A percentile compares a stretch with the other conserved stretches of the same genome.
Conservation (phyloP, 2,888 invertebrate genomes). For the Plagodis dolabraria region DNA sequence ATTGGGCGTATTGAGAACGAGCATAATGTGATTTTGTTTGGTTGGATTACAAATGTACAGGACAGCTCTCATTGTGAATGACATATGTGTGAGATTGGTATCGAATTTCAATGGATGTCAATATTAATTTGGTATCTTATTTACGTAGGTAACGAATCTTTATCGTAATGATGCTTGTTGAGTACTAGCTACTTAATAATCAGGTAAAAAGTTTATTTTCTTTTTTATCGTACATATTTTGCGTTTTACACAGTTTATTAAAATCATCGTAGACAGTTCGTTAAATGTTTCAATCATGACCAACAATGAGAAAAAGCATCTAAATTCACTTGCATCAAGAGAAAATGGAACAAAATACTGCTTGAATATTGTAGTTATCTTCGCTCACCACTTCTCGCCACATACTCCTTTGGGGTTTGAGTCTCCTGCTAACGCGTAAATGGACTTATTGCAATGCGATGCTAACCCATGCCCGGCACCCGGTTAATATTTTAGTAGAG, state of each 20-base stretch:
- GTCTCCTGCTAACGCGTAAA: conserved; percentile 61
- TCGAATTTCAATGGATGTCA: conserved; percentile 32
- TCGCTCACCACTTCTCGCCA: conserved; percentile 57
- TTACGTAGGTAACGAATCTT: neutral
- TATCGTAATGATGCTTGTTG: too few relatives aligned
- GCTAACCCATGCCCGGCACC: conserved; percentile 43
- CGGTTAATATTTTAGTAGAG: conserved; percentile 55
- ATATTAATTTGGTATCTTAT: conserved; percentile 6
- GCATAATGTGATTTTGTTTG: conserved; percentile 59
- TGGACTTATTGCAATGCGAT: conserved; percentile 60
- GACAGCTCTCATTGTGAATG: conserved; percentile 38
- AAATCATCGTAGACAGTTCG: too few relatives aligned
- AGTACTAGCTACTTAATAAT: too few relatives aligned
- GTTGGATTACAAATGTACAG: conserved; percentile 51
- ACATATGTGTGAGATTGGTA: conserved; percentile 35
- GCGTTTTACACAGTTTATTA: too few relatives aligned
- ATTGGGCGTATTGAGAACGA: conserved; percentile 61
- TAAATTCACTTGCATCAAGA: conserved; percentile 36
- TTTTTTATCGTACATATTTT: too few relatives aligned
- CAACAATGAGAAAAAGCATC: conserved; percentile 27
- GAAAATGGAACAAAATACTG: conserved; percentile 36
- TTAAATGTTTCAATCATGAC: too few relatives aligned
- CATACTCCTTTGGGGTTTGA: conserved; percentile 52
- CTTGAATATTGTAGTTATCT: conserved; percentile 44
- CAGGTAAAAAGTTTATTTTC: too few relatives aligned